Percentiles rank a stretch among this genome's conserved stretches.
phyloP scores from a whole-genome alignment of 2,113 vertebrate species.

The Lampris megalopsis region DNA sequence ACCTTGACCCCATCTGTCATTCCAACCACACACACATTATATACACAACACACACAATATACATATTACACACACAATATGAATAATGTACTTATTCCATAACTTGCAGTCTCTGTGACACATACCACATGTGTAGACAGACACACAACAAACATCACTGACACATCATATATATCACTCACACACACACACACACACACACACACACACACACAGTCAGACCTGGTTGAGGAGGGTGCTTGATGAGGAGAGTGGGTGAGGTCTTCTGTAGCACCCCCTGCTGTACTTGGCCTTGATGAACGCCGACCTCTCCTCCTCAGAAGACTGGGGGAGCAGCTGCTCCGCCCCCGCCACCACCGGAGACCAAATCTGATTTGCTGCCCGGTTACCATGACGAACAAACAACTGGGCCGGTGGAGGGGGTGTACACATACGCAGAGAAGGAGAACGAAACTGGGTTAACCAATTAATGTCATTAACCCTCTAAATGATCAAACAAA shows the following conservation, averaged over 20 bases:
- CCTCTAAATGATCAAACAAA: too few relatives aligned
- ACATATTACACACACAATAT: too few relatives aligned
- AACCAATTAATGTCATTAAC: too few relatives aligned
- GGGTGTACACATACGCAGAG: background rate
- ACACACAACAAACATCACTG: too few relatives aligned
- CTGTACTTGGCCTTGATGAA: constrained; percentile 82
- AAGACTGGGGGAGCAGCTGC: constrained; percentile 69
- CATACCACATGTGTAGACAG: too few relatives aligned
- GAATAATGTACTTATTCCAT: too few relatives aligned
- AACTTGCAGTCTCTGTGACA: too few relatives aligned
- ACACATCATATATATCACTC: background rate
- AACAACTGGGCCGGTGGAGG: constrained; percentile 74
- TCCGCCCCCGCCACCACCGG: constrained; percentile 69
- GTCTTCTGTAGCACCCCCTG: constrained; percentile 76
- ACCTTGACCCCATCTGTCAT: too few relatives aligned
- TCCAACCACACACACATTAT: too few relatives aligned
- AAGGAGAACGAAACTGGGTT: too few relatives aligned
- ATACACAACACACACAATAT: too few relatives aligned
- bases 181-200: constrained; percentile 1
- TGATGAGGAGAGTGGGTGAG: constrained; percentile 71
- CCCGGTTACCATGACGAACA: constrained; percentile 75
- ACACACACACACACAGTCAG: background rate
- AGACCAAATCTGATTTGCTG: constrained; percentile 81
- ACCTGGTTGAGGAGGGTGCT: constrained; percentile 78
- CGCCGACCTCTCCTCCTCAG: constrained; percentile 63